Evolutionary conservation across 1,140 invertebrate species (phyloP).

Genomic region (Brachionus plicatilis): DNA sequence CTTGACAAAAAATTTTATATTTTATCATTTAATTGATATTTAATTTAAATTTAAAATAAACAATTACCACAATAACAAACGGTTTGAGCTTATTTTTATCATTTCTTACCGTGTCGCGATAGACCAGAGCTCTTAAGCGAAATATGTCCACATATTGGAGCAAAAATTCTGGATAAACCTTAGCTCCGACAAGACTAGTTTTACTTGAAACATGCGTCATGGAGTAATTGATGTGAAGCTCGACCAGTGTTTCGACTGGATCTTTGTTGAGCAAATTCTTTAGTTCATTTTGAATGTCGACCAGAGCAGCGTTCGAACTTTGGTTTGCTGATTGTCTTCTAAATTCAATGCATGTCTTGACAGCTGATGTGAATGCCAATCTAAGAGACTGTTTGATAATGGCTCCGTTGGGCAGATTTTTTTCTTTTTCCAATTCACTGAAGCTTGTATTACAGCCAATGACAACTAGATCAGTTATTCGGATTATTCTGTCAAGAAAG

Average conservation of each 20-base stretch:
- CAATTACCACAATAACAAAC: slow-evolving; percentile 35
- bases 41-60: not conserved
- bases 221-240: slow-evolving; percentile 2
- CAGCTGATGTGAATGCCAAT: slow-evolving; percentile 54
- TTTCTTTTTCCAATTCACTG: slow-evolving; percentile 93
- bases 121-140: slow-evolving; percentile 89
- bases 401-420: slow-evolving; percentile 98
- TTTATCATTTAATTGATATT: too few species aligned
- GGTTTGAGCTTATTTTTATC: slow-evolving; percentile 32
- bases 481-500: slow-evolving; percentile 89
- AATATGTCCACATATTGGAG: slow-evolving; percentile 99
- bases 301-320: not conserved
- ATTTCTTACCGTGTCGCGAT: slow-evolving; percentile 90
- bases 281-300: not conserved
- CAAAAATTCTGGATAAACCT: slow-evolving; percentile 90
- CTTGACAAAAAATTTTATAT: too few species aligned
- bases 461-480: slow-evolving; percentile 95
- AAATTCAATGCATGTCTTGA: slow-evolving; percentile 21
- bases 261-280: not conserved
- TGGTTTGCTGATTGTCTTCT: not conserved
- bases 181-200: slow-evolving; percentile 74
- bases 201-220: not conserved
- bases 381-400: slow-evolving; percentile 91
- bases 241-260: slow-evolving; percentile 18
- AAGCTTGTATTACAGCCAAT: slow-evolving; percentile 96